Conservation (phyloP, 2,888 invertebrate genomes). For the Cephus pygmeus region DNA sequence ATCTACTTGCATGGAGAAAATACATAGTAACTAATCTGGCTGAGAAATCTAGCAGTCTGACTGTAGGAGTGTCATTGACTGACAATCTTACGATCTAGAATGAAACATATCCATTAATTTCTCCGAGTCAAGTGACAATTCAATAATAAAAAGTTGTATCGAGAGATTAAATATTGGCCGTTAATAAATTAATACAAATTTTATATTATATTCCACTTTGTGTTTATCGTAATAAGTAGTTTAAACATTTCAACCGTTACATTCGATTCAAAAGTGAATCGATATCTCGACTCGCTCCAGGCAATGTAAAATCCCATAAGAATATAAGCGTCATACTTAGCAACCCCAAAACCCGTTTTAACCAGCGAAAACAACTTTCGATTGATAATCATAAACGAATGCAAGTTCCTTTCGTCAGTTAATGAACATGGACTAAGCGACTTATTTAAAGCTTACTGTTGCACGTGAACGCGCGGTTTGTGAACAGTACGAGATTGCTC, state of each 20-base stretch:
- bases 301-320: neutral
- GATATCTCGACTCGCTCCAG: neutral
- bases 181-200: neutral
- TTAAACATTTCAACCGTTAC: neutral
- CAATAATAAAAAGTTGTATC: neutral
- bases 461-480: neutral
- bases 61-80: neutral
- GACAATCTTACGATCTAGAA: neutral
- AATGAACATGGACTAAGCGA: constrained; percentile 3
- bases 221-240: neutral
- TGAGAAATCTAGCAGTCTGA: neutral
- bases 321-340: neutral
- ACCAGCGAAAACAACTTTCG: constrained; percentile 32
- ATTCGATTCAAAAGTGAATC: neutral
- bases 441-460: neutral
- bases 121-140: neutral
- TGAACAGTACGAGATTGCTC: neutral
- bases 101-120: neutral
- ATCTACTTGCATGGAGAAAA: neutral
- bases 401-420: constrained; percentile 22
- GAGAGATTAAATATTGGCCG: neutral
- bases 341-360: constrained; percentile 24
- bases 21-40: neutral
- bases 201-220: constrained; percentile 12
- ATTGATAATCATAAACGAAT: constrained; percentile 17